Evolutionary conservation across 2,888 invertebrate species (phyloP), one percentile per base, ranked within the genome.

Genomic region (Plebejus anna): DNA sequence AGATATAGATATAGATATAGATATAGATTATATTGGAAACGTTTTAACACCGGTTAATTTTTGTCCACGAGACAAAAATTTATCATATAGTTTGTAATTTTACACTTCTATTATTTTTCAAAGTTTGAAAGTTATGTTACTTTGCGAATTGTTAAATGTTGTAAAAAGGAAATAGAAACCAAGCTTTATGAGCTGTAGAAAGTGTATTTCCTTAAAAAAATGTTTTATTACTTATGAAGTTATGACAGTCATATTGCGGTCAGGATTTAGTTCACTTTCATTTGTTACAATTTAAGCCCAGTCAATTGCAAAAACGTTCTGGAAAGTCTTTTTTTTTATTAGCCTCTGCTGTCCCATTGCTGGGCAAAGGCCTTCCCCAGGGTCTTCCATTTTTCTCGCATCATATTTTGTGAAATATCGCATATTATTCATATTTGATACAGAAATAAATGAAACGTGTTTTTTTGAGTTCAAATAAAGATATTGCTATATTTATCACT

Each of bases 131-230:
- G 16, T 16, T 16, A 55, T 2, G 0, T 51, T 51, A 11, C 1
- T 55, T 55, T 55, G 1, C 55, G 16, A 55, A 7, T 59, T 9
- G 0, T 47, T 11, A 59, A 59, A 6, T 22, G 22, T 22, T 22
- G 59, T 13, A n/a, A 32, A 32, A 66, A 32, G 13, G 13, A 13
- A 11, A 66, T 66, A 66, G 32, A 66, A 66, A 36, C 16, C 16
- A 11, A 3, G 7, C 28, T 4, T 55, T 55, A 55, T 55, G 11
- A 55, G 28, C 22, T 28, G 16, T 66, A 36, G 66, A 66, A 66
- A 66, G 66, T 66, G 11, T 22, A 66, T 66, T 66, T 66, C 5
- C 66, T 66, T 66, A 66, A 66, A 66, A 51, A 66, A 66, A 36
- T 5, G 4, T 13, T 66, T 66, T 36, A 66, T 66, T 32, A 66